phyloP scores from a whole-genome alignment of 2,797 vertebrate genomes.

The Sebastes kiyomatsui region DNA sequence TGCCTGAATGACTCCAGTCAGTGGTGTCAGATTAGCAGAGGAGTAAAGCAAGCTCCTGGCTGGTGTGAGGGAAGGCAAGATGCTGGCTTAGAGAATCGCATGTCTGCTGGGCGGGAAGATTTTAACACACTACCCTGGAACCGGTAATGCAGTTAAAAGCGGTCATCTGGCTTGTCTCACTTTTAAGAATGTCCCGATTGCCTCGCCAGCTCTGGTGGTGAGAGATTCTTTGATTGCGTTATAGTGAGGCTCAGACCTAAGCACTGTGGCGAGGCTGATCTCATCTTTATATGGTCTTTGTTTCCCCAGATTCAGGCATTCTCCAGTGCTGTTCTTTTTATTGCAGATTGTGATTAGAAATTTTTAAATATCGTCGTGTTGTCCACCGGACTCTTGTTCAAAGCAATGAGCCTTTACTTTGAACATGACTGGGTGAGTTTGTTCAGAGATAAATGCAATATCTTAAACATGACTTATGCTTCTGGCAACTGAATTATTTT shows the following conservation, averaged over 20 bases:
- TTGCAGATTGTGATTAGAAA: not conserved
- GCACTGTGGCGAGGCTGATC: not conserved
- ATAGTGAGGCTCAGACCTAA: not conserved
- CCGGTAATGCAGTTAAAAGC: constrained; percentile 39
- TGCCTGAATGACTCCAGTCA: constrained; percentile 53
- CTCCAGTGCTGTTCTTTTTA: not conserved
- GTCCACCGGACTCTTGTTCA: not conserved
- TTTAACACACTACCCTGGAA: constrained; percentile 46
- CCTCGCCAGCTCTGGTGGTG: not conserved
- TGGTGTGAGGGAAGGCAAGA: constrained; percentile 3
- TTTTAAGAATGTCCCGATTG: constrained; percentile 5
- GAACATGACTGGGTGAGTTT: not conserved
- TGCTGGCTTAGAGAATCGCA: constrained; percentile 28
- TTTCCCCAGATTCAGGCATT: not conserved
- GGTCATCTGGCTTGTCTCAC: constrained; percentile 29
- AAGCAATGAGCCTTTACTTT: not conserved
- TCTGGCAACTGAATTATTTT: not conserved
- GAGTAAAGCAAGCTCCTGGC: constrained; percentile 19
- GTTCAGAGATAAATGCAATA: not conserved
- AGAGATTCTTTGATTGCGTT: not conserved
- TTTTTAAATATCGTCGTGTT: not conserved
- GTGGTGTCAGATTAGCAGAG: constrained; percentile 60
- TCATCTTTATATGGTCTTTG: not conserved
- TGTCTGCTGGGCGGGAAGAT: constrained; percentile 9
- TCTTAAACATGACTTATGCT: not conserved